phyloP scores from a whole-genome alignment of 2,888 invertebrate genomes.

The Folsomia candida region DNA sequence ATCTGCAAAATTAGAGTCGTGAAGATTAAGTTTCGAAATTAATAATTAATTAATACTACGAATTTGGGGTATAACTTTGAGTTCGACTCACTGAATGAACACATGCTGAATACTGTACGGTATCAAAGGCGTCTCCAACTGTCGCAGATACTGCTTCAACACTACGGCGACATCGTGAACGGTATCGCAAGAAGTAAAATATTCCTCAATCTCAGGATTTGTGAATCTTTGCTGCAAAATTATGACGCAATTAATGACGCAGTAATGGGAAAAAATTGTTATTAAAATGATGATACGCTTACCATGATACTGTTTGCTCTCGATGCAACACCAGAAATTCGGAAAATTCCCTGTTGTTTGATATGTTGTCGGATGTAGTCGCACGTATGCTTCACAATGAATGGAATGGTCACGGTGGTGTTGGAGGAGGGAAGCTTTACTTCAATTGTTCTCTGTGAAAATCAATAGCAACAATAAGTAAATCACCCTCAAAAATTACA shows the following conservation, averaged over 20 bases:
- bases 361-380: conserved; percentile 67
- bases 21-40: background rate
- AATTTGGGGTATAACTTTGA: no score
- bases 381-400: conserved; percentile 70
- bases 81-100: conserved; percentile 60
- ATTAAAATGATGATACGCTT: conserved; percentile 48
- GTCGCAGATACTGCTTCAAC: conserved; percentile 78
- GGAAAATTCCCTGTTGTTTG: conserved; percentile 77
- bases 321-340: conserved; percentile 80
- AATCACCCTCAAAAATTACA: background rate
- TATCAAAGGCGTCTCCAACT: conserved; percentile 80
- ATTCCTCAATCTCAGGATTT: conserved; percentile 69
- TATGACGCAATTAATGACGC: background rate
- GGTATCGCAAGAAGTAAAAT: conserved; percentile 64
- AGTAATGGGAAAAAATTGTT: background rate
- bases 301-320: conserved; percentile 80
- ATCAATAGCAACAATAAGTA: background rate
- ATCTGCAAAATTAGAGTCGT: conserved; percentile 50
- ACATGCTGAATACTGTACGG: conserved; percentile 71
- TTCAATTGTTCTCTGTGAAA: conserved; percentile 51
- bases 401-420: conserved; percentile 68
- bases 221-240: conserved; percentile 51
- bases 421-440: conserved; percentile 66
- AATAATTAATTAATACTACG: background rate
- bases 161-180: conserved; percentile 83